Percentiles rank a stretch among this genome's conserved stretches.
Conservation (phyloP, 2,888 invertebrate genomes). For the Adelphocoris suturalis region DNA sequence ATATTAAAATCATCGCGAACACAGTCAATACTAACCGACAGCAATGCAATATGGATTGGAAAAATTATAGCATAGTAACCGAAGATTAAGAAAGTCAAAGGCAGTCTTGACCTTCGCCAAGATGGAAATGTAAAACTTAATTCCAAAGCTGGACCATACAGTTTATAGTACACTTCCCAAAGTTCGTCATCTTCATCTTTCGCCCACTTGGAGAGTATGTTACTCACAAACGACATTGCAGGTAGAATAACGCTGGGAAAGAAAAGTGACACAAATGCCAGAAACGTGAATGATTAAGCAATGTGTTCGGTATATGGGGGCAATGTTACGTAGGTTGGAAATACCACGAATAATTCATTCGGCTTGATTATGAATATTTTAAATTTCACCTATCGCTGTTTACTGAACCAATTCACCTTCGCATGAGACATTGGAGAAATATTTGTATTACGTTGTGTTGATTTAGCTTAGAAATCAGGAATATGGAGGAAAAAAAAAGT, state of each 20-base stretch:
- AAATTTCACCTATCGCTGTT: too few relatives aligned
- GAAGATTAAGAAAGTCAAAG: background rate
- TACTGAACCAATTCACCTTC: too few relatives aligned
- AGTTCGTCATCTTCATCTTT: slow-evolving; percentile 27
- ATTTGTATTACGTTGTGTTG: too few relatives aligned
- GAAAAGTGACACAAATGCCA: background rate
- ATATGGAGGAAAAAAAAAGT: too few relatives aligned
- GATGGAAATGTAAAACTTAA: background rate
- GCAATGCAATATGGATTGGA: background rate
- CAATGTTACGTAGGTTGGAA: background rate
- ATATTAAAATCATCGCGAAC: slow-evolving; percentile 10
- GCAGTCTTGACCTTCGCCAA: background rate
- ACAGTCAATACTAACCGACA: background rate
- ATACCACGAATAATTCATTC: too few relatives aligned
- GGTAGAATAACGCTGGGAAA: background rate
- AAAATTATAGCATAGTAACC: background rate
- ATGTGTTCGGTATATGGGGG: background rate
- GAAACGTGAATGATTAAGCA: background rate
- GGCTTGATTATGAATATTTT: too few relatives aligned
- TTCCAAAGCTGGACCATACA: slow-evolving; percentile 3
- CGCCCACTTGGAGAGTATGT: background rate
- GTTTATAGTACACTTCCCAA: background rate
- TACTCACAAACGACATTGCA: background rate
- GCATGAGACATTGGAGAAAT: too few relatives aligned
- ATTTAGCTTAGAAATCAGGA: too few relatives aligned